A percentile compares a stretch with the other conserved stretches of the same genome.
Conservation (phyloP, 2,888 invertebrate genomes). For the Heliconius hortense region DNA sequence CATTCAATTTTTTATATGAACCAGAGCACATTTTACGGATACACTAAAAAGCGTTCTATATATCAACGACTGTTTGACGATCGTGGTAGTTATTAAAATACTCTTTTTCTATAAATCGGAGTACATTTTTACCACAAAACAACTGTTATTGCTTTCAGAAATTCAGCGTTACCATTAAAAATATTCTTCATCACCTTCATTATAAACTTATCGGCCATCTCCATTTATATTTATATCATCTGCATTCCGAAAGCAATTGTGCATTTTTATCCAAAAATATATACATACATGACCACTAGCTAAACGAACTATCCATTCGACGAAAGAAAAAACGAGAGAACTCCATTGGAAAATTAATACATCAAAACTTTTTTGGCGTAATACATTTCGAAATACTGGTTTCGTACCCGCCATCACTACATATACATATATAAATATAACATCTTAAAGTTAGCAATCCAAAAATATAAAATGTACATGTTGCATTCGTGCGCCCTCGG, state of each 20-base stretch:
- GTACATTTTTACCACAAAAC: slow-evolving; percentile 69
- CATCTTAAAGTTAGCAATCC: slow-evolving; percentile 83
- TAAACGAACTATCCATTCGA: slow-evolving; percentile 73
- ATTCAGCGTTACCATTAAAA: slow-evolving; percentile 72
- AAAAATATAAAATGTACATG: slow-evolving; percentile 82
- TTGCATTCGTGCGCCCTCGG: slow-evolving; percentile 77
- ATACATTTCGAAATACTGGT: slow-evolving; percentile 79
- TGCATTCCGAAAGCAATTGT: slow-evolving; percentile 74
- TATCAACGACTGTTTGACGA: slow-evolving; percentile 61
- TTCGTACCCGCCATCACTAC: slow-evolving; percentile 78
- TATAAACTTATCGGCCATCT: slow-evolving; percentile 46
- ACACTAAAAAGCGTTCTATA: slow-evolving; percentile 70
- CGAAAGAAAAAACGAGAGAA: slow-evolving; percentile 63
- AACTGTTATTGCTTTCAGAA: slow-evolving; percentile 76
- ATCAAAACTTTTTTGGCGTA: slow-evolving; percentile 80
- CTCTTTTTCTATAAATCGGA: slow-evolving; percentile 66
- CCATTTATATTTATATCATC: slow-evolving; percentile 53
- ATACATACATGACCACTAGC: slow-evolving; percentile 81
- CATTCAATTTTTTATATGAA: slow-evolving; percentile 38
- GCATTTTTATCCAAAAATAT: slow-evolving; percentile 78
- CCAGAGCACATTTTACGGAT: slow-evolving; percentile 60
- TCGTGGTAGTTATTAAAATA: slow-evolving; percentile 74
- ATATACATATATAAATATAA: slow-evolving; percentile 82
- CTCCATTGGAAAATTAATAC: slow-evolving; percentile 77
- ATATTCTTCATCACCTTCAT: slow-evolving; percentile 55